Conservation (phyloP, 2,113 vertebrate species). For the Paramisgurnus dabryanus region DNA sequence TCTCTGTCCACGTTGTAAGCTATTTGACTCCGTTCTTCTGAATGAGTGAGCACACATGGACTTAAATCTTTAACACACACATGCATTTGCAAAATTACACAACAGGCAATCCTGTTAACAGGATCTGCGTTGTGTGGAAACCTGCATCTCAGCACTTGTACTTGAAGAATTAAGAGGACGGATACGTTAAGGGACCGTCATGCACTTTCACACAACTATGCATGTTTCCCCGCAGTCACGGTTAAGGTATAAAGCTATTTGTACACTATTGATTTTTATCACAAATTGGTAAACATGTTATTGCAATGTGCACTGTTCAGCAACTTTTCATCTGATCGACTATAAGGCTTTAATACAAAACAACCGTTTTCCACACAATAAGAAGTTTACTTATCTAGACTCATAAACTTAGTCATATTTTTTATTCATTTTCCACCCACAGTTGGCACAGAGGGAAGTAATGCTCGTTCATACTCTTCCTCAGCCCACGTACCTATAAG, state of each 20-base stretch:
- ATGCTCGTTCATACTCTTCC: slow-evolving; percentile 10
- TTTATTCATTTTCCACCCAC: slow-evolving; percentile 13
- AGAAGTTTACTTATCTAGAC: slow-evolving; percentile 18
- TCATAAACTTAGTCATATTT: slow-evolving; percentile 16
- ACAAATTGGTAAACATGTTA: slow-evolving; percentile 1
- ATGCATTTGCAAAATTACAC: slow-evolving; percentile 41
- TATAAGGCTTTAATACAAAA: neutral
- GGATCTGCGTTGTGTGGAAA: slow-evolving; percentile 44
- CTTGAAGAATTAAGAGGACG: neutral
- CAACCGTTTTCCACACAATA: neutral
- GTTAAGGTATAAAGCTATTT: neutral
- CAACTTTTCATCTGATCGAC: neutral
- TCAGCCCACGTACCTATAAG: slow-evolving; percentile 1
- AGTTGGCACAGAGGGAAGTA: neutral
- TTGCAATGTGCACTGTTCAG: slow-evolving; percentile 13
- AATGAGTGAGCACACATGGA: neutral
- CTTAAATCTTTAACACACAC: slow-evolving; percentile 18
- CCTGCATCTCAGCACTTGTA: slow-evolving; percentile 50
- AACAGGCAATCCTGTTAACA: slow-evolving; percentile 53
- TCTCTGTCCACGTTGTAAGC: slow-evolving; percentile 2
- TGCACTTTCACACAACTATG: neutral
- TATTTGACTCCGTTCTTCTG: slow-evolving; percentile 20
- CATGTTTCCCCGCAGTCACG: neutral
- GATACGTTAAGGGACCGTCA: slow-evolving; percentile 7
- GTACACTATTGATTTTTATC: slow-evolving; percentile 27